phyloP scores from a whole-genome alignment of 2,888 invertebrate species.

The Sesia bembeciformis region DNA sequence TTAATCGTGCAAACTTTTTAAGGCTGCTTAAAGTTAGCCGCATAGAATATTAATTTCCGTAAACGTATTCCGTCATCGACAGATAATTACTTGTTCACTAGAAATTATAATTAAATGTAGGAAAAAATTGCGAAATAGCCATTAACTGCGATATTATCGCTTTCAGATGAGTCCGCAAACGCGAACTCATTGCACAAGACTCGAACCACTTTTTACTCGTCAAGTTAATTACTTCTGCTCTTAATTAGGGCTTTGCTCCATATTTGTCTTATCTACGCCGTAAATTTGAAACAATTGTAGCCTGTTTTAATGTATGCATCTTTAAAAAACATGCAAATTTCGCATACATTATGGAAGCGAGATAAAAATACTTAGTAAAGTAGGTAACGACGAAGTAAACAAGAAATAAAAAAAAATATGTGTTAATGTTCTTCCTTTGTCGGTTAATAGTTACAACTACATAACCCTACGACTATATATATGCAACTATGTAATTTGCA shows the following conservation, averaged over 20 bases:
- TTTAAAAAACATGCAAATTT: too few relatives aligned
- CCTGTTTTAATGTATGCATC: too few relatives aligned
- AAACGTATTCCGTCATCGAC: constrained; percentile 5
- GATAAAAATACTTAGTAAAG: too few relatives aligned
- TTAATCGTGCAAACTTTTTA: neutral
- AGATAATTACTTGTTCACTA: constrained; percentile 10
- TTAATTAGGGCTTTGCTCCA: constrained; percentile 8
- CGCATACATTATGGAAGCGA: too few relatives aligned
- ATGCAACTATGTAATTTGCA: constrained; percentile 5
- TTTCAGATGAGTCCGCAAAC: constrained; percentile 10
- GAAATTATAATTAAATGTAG: constrained; percentile 13
- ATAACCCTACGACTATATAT: neutral
- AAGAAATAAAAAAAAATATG: too few relatives aligned
- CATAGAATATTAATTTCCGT: constrained; percentile 6
- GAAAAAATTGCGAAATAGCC: constrained; percentile 12
- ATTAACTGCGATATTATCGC: constrained; percentile 17
- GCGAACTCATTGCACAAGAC: constrained; percentile 6
- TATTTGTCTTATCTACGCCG: neutral
- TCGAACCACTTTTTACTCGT: constrained; percentile 3
- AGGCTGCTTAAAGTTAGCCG: neutral
- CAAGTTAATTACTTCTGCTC: constrained; percentile 7
- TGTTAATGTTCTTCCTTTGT: too few relatives aligned
- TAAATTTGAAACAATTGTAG: too few relatives aligned
- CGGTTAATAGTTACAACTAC: too few relatives aligned
- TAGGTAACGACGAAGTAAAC: too few relatives aligned